Conservation (phyloP, 2,113 vertebrate species). For the Sterrhoptilus dennistouni region DNA sequence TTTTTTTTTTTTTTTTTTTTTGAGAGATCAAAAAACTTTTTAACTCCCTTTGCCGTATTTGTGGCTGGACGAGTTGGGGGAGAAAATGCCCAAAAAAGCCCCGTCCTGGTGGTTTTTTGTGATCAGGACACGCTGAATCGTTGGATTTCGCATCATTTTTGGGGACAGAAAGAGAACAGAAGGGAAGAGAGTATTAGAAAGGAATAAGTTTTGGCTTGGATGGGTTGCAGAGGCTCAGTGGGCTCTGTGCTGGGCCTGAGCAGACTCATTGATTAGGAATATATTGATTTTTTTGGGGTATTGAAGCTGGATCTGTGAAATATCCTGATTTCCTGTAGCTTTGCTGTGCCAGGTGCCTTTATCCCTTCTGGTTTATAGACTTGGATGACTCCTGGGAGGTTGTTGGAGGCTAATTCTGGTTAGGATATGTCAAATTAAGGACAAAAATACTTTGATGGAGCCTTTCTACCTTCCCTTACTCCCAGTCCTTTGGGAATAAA, state of each 20-base stretch:
- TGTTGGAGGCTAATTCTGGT: background rate
- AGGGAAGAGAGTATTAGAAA: background rate
- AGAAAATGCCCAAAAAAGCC: background rate
- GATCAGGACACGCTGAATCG: background rate
- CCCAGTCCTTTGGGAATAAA: background rate
- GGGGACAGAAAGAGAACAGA: background rate
- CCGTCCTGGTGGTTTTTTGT: background rate
- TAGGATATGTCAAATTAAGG: background rate
- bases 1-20: too few relatives aligned
- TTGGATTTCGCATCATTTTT: background rate
- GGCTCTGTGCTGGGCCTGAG: background rate
- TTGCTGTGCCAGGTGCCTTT: background rate
- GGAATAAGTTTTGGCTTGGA: background rate
- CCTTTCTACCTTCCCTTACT: background rate
- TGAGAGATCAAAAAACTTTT: background rate
- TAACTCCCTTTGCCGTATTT: fast-evolving
- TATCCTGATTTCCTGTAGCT: background rate
- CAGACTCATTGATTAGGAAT: background rate
- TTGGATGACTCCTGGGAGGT: background rate
- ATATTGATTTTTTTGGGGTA: background rate
- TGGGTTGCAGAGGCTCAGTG: background rate
- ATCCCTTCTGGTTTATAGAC: background rate
- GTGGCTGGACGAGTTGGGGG: background rate
- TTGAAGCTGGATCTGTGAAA: background rate
- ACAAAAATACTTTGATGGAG: background rate